A percentile compares a stretch with the other conserved stretches of the same genome.
phyloP scores from a whole-genome alignment of 53 echinoderm and acorn worm species.

The Henricia sp. region DNA sequence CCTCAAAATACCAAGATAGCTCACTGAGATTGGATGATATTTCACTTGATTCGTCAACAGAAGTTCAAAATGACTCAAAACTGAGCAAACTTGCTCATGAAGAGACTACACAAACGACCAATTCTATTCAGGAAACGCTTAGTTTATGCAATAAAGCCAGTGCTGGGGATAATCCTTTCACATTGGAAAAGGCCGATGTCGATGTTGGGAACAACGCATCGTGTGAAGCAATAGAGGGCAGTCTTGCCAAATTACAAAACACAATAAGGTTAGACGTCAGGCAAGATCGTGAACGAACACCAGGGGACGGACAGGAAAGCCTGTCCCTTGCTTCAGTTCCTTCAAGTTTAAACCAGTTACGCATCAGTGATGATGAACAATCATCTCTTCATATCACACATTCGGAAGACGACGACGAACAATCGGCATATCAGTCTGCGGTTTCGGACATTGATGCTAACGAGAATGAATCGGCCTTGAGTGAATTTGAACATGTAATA shows the following conservation, averaged over 20 bases:
- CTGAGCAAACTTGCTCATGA: background rate
- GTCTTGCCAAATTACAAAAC: constrained; percentile 46
- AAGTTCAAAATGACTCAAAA: background rate
- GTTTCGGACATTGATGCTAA: constrained; percentile 29
- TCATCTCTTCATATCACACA: no score
- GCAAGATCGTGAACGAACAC: constrained; percentile 29
- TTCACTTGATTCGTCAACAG: constrained; percentile 1
- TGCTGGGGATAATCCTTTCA: background rate
- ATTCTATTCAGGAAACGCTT: background rate
- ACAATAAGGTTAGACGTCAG: constrained; percentile 47
- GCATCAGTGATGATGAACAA: background rate
- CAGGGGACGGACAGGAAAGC: constrained; percentile 43
- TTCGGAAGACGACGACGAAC: background rate
- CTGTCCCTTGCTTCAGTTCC: background rate
- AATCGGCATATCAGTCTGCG: background rate
- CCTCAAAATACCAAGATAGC: background rate
- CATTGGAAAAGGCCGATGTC: background rate
- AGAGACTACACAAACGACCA: background rate
- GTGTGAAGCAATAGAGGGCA: constrained; percentile 15
- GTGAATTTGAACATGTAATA: constrained; percentile 21
- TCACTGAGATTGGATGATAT: background rate
- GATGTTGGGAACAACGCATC: background rate
- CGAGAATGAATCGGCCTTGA: constrained; percentile 24
- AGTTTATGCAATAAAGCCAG: constrained; percentile 41
- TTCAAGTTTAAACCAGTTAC: background rate